These are phyloP conservation scores for Nephotettix cincticeps DNA, from an alignment of 1,140 invertebrate species.

Conservation along the genomic window DNA sequence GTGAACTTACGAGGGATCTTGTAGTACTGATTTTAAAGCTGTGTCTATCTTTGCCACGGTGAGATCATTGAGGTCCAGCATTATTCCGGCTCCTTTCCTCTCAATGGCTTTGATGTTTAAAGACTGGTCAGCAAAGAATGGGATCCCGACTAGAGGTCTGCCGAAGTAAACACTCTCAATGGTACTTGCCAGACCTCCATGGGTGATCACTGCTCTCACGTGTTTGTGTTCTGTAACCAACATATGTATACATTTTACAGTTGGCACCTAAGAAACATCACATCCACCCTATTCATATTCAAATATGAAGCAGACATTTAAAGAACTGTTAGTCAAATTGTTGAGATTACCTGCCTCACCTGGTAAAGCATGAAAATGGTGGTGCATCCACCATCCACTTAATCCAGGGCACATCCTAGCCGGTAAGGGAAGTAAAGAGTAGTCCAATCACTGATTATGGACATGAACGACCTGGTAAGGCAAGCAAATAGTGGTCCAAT, in stretches of 20 bases:
- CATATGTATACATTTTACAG: background rate
- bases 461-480: too few relatives aligned
- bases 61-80: conserved; percentile 27
- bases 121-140: conserved; percentile 63
- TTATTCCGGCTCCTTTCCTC: conserved; percentile 11
- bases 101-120: conserved; percentile 4
- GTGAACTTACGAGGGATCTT: conserved; percentile 10
- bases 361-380: too few relatives aligned
- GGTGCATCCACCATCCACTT: too few relatives aligned
- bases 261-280: background rate
- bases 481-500: too few relatives aligned
- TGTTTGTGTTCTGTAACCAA: conserved; percentile 37
- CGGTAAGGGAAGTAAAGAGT: too few relatives aligned
- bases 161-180: conserved; percentile 68
- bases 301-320: background rate
- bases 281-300: background rate
- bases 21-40: background rate
- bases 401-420: too few relatives aligned
- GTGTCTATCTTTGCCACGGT: conserved; percentile 9
- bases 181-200: conserved; percentile 67
- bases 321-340: background rate
- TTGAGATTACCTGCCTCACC: too few relatives aligned
- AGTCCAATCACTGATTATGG: too few relatives aligned
- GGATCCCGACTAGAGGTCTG: conserved; percentile 67
- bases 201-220: conserved; percentile 60